Base-by-base conservation (phyloP, 2,113 vertebrate species). In the Sinocyclocheilus anshuiensis region DNA sequence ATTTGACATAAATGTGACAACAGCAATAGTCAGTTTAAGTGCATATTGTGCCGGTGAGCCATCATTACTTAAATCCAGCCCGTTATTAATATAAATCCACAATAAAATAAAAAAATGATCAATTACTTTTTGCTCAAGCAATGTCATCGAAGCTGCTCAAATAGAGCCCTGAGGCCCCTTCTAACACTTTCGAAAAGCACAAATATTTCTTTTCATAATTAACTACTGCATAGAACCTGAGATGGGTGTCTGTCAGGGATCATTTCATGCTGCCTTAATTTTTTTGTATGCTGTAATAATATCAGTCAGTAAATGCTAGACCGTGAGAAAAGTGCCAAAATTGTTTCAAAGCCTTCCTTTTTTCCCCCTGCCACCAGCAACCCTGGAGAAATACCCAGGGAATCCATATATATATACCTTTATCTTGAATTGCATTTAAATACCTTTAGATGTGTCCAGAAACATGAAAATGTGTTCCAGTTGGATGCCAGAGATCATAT, bases 291-390 rank as follows among this genome's bases (percentile, higher is more conserved):
- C 65, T 53, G 16, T 53, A 71, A 69, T 77, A 74, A 76, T 26
- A 12, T 11, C 33, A 39, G 69, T 77, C n/a, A 26, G 48, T 85
- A 57, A 67, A 85, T 11, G 20, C 8, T 85, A 42, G 71, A 50
- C 65, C 20, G 61, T 69, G 15, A 77, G 16, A 77, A 72, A 83
- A 77, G 74, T 86, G 87, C 80, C 79, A 86, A 78, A 86, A 83
- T 83, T 33, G 45, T 29, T 84, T 75, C 55, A 39, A n/a, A 85
- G 83, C 45, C 45, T n/a, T 12, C n/a, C 5, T 78, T 69, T 33
- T 50, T 20, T 29, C 13, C 2, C 13, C 2, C 24, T 48, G 39
- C n/a, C 63, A 82, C 80, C 59, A 69, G 29, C 42, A 77, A 77
- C 42, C 26, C 26, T 50, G 61, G 20, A 67, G 74, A 48, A 81